Base-by-base conservation (phyloP, 2,888 invertebrate species). In the Microctonus brassicae region DNA sequence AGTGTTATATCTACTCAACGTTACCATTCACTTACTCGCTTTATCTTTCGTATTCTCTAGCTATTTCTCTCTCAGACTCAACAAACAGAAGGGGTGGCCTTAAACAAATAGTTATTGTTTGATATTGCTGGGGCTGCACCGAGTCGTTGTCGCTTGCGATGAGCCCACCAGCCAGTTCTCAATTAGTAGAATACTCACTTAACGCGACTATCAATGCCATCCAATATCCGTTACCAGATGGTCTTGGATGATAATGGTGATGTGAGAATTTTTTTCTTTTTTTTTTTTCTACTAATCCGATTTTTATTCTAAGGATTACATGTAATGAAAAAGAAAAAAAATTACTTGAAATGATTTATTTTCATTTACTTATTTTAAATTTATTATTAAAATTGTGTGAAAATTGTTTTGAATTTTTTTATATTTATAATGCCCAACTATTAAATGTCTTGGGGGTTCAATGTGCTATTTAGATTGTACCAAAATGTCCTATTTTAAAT, bases 31-130 rank as follows among this genome's bases (percentile, higher is more conserved):
- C 60, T 63, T 26, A 36, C 58, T 22, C 26, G 53, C 47, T 58
- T 29, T 74, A 76, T 78, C 73, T 75, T 75, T 74, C 69, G 20
- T 64, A 26, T 36, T 55, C 63, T 65, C 53, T 77, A 77, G 70
- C 76, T n/a, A n/a, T 77, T 77, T 80, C 80, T 78, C 79, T 77
- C 76, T 67, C 77, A 76, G 81, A 79, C 80, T 85, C 78, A 75
- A 78, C 83, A 86, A 84, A 85, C 79, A 84, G 78, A 83, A 83
- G 82, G 86, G 86, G 85, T 84, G 85, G 82, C 83, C 82, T 82
- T 81, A 75, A 80, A 81, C 81, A 85, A 86, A 86, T 83, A 85
- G 81, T 85, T 85, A 83, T 86, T 85, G 85, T 86, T 83, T 81
- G 80, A 75, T 72, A 76, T 78, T 76, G 69, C 66, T 68, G 64